A percentile compares a stretch with the other conserved stretches of the same genome.
phyloP scores from a whole-genome alignment of 2,113 vertebrate species.

The Phylloscopus trochiloides region DNA sequence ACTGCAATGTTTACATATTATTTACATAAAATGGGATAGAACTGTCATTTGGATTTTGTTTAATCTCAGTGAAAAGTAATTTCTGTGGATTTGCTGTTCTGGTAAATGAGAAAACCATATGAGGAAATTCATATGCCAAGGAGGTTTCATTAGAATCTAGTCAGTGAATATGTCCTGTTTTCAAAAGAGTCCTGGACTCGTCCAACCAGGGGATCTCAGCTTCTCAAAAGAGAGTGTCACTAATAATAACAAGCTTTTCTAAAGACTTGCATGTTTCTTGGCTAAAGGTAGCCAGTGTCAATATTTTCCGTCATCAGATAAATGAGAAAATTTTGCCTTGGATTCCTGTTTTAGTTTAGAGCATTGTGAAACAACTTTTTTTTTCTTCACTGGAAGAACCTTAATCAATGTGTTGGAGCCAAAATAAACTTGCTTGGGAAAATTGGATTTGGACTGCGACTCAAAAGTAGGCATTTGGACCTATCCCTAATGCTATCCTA shows the following conservation, averaged over 20 bases:
- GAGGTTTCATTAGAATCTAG: background rate
- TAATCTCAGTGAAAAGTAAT: background rate
- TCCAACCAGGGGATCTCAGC: background rate
- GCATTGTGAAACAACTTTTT: background rate
- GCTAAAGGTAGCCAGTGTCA: background rate
- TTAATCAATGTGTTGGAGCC: background rate
- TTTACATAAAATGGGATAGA: background rate
- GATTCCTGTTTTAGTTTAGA: background rate
- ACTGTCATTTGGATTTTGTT: background rate
- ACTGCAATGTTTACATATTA: background rate
- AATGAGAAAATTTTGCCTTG: background rate
- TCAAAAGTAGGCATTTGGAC: background rate
- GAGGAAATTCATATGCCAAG: background rate
- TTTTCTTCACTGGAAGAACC: background rate
- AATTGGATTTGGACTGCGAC: background rate
- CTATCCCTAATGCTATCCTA: background rate
- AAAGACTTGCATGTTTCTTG: background rate
- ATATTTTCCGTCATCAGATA: background rate
- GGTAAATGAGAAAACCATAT: background rate
- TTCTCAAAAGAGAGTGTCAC: background rate
- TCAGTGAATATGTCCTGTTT: background rate
- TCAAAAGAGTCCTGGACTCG: background rate
- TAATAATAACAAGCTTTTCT: background rate
- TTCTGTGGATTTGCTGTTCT: constrained; percentile 1
- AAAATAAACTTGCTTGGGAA: background rate